A percentile compares a stretch with the other conserved stretches of the same genome.
phyloP scores from a whole-genome alignment of 2,113 vertebrate genomes.

The Heteronetta atricapilla region DNA sequence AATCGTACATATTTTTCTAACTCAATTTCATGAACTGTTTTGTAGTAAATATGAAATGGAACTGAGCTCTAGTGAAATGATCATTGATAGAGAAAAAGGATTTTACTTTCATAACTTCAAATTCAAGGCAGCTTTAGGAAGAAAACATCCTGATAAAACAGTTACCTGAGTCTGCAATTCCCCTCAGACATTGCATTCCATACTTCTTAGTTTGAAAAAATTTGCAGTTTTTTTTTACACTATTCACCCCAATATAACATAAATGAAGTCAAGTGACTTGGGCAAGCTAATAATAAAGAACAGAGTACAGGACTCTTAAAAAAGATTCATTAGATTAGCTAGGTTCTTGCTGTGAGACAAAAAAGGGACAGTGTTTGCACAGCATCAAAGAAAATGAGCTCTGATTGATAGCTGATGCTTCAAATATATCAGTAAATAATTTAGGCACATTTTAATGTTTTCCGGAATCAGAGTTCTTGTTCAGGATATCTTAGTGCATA shows the following conservation, averaged over 20 bases:
- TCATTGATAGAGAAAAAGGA: neutral
- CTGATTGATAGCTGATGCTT: neutral
- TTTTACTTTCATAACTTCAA: neutral
- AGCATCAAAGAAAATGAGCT: neutral
- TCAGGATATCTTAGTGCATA: neutral
- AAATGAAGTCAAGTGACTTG: neutral
- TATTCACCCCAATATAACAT: neutral
- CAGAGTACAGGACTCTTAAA: neutral
- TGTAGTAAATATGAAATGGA: neutral
- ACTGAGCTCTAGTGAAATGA: neutral
- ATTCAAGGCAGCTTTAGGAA: neutral
- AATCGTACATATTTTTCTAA: neutral
- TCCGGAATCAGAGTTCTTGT: neutral
- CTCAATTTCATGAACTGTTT: neutral
- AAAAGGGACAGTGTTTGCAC: neutral
- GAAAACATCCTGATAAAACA: neutral
- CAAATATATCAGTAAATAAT: neutral
- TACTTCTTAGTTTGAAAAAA: neutral
- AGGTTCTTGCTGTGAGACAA: neutral
- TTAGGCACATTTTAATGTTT: neutral
- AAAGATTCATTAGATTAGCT: neutral
- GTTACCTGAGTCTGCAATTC: neutral
- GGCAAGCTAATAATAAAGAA: neutral
- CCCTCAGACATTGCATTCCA: fast-evolving
- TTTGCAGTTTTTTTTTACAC: neutral